Conservation (phyloP, 2,888 invertebrate species). For the Tenthredo scrophulariae region DNA sequence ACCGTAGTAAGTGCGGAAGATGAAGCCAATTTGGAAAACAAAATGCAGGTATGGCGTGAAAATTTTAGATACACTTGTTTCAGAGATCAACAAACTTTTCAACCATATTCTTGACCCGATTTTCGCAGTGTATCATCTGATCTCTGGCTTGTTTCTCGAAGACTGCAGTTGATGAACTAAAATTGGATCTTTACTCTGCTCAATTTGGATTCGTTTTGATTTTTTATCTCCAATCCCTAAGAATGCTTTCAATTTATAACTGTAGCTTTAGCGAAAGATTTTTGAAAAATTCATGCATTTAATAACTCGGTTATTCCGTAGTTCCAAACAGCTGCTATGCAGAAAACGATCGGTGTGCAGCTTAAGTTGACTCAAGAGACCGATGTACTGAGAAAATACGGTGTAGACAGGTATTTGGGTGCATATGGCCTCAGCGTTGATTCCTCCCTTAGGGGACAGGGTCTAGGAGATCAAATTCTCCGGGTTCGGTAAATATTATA, state of each 20-base stretch:
- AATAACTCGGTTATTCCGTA: not conserved
- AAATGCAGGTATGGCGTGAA: not conserved
- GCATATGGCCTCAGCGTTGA: slow-evolving; percentile 73
- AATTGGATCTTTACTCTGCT: no score
- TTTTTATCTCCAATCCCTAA: no score
- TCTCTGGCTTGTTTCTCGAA: no score
- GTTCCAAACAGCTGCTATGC: slow-evolving; percentile 52
- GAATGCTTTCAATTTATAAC: not conserved
- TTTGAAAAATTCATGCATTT: not conserved
- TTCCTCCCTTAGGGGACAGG: slow-evolving; percentile 71
- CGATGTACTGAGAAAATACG: slow-evolving; percentile 64
- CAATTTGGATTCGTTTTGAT: no score
- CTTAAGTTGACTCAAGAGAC: slow-evolving; percentile 57
- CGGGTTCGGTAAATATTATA: slow-evolving; percentile 63
- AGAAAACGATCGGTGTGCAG: slow-evolving; percentile 56
- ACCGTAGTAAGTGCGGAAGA: slow-evolving; percentile 59
- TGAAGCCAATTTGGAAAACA: not conserved
- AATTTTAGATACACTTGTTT: not conserved
- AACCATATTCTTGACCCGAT: no score
- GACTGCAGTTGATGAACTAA: no score
- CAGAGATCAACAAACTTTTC: not conserved
- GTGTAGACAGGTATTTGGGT: slow-evolving; percentile 67
- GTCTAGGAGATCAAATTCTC: slow-evolving; percentile 66
- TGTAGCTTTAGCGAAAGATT: not conserved
- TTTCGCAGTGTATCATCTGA: no score